Evolutionary conservation across 2,888 invertebrate genomes (phyloP).

Genomic region (Hydriomena furcata): DNA sequence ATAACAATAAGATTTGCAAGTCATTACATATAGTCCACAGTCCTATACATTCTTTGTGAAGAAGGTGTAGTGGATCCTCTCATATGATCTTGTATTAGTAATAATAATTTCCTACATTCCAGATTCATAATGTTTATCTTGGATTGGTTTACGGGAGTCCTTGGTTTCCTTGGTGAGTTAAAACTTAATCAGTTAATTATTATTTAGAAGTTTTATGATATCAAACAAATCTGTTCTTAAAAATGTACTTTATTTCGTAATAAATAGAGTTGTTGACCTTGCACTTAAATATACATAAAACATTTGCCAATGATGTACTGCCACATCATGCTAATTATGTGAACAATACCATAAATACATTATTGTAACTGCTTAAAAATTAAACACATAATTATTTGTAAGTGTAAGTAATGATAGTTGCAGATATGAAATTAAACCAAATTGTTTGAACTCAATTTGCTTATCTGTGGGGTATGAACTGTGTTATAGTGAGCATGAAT

Average conservation of each 20-base stretch:
- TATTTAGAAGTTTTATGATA: not conserved
- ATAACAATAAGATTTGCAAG: constrained; percentile 65
- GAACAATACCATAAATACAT: not conserved
- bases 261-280: constrained; percentile 22
- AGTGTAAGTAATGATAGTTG: no score
- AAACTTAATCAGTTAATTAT: constrained; percentile 17
- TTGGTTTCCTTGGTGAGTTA: constrained; percentile 95
- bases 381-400: no score
- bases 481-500: no score
- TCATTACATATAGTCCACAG: constrained; percentile 58
- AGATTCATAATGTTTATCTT: constrained; percentile 93
- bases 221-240: not conserved
- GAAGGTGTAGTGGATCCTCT: constrained; percentile 32
- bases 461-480: no score
- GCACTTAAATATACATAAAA: constrained; percentile 1
- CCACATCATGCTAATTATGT: constrained; percentile 7
- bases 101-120: constrained; percentile 57
- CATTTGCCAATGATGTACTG: not conserved
- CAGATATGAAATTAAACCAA: no score
- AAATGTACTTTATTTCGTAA: not conserved
- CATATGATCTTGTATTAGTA: constrained; percentile 36
- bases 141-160: constrained; percentile 97
- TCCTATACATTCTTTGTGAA: constrained; percentile 57
- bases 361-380: no score
- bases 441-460: no score